Evolutionary conservation across 1,140 invertebrate species (phyloP), one percentile per base, ranked within the genome.

Genomic region (Eriocheir sinensis): DNA sequence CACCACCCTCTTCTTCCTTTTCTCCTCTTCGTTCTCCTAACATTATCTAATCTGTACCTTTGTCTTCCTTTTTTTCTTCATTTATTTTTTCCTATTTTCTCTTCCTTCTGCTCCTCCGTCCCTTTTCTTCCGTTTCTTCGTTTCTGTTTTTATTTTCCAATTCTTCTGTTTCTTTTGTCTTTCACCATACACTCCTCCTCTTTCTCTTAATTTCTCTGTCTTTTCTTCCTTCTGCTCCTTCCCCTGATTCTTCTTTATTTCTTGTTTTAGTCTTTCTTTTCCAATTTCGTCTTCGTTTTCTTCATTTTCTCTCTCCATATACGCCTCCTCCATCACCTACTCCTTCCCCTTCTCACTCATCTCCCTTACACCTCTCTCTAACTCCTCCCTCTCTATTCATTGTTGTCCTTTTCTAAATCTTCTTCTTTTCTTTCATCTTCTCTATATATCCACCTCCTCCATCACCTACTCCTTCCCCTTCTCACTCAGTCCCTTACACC

Each of bases 321-420:
- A n/a, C n/a, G n/a, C n/a, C n/a, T n/a, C n/a, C n/a, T n/a, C n/a
- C n/a, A n/a, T n/a, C n/a, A n/a, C n/a, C 30, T 85, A n/a, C 12
- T 85, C 38, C 17, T 85, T 12, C 17, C 30, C 27, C 30, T 85
- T 36, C 40, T 89, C 41, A n/a, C 9, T 38, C 36, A 32, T 34
- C 38, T 89, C 34, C 36, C 81, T 85, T 85, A 34, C 60, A 17
- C 81, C 81, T 85, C n/a, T n/a, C n/a, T n/a, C n/a, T n/a, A n/a
- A n/a, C n/a, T n/a, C n/a, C n/a, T n/a, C n/a, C n/a, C n/a, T n/a
- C n/a, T n/a, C n/a, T n/a, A n/a, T n/a, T n/a, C n/a, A n/a, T n/a
- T n/a, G n/a, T n/a, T 34, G 15, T 34, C 17, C 81, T 85, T n/a
- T 89, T 89, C 40, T 4, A 0, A 17, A 21, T 17, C 32, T 38